Conservation (phyloP, 92 coral and sea anemone species). For the Palythoa grandiflora region DNA sequence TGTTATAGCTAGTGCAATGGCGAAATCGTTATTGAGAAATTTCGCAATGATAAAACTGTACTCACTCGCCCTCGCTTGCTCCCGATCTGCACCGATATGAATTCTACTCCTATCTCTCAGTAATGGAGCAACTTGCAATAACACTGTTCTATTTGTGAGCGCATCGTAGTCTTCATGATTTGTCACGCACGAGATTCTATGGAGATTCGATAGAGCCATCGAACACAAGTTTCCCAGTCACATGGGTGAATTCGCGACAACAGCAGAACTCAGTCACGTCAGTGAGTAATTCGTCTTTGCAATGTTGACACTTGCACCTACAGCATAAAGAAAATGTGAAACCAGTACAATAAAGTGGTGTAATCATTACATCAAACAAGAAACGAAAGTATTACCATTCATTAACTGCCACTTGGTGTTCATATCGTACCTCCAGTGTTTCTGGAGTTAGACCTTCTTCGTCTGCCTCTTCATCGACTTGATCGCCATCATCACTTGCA, state of each 20-base stretch:
- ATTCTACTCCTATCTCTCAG: constrained; percentile 11
- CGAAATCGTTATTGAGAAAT: too few relatives aligned
- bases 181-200: constrained; percentile 20
- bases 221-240: background rate
- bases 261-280: constrained; percentile 4
- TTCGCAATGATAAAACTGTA: too few relatives aligned
- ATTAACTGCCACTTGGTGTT: constrained; percentile 19
- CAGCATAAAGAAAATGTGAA: background rate
- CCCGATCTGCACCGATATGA: constrained; percentile 15
- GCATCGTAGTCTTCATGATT: constrained; percentile 27
- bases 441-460: constrained; percentile 29
- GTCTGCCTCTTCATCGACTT: too few relatives aligned
- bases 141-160: constrained; percentile 13
- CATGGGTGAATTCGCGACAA: constrained; percentile 8
- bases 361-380: background rate
- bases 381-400: constrained; percentile 12
- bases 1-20: too few relatives aligned
- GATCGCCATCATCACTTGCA: too few relatives aligned
- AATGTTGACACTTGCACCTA: background rate
- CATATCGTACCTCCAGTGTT: constrained; percentile 27
- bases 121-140: background rate
- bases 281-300: background rate
- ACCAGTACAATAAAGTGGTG: background rate
- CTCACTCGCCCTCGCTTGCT: constrained; percentile 7
- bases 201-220: background rate